These are phyloP conservation scores for Lithophane leautieri DNA, from an alignment of 2,888 invertebrate species.

Conservation along the genomic window DNA sequence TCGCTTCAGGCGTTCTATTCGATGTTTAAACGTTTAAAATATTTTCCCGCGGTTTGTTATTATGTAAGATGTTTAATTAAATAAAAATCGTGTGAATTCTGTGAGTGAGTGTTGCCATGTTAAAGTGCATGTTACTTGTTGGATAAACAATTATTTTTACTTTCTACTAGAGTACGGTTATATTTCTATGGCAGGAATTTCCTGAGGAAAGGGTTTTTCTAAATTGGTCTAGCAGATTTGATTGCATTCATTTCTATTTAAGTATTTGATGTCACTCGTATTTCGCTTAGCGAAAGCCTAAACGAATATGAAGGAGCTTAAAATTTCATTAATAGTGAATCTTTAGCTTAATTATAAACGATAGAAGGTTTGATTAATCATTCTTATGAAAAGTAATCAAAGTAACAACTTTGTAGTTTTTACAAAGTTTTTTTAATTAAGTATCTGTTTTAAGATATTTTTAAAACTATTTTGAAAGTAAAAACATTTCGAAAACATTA, in stretches of 20 bases:
- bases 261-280: neutral
- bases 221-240: neutral
- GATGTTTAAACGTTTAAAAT: slow-evolving; percentile 40
- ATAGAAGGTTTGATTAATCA: no score
- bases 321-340: no score
- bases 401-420: neutral
- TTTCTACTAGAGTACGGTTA: slow-evolving; percentile 36
- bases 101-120: slow-evolving; percentile 27
- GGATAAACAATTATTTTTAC: slow-evolving; percentile 49
- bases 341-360: no score
- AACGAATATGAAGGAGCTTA: no score
- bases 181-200: slow-evolving; percentile 4
- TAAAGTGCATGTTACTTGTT: slow-evolving; percentile 19
- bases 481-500: neutral
- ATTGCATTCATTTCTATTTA: neutral
- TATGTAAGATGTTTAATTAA: slow-evolving; percentile 50
- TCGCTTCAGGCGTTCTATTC: slow-evolving; percentile 62
- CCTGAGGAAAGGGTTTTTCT: slow-evolving; percentile 15
- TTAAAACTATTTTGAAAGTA: slow-evolving; percentile 12
- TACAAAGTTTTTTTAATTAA: no score
- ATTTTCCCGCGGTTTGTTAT: slow-evolving; percentile 62
- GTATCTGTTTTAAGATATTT: neutral
- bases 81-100: slow-evolving; percentile 60
- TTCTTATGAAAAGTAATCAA: neutral
- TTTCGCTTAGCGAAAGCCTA: neutral